Evolutionary conservation across 2,888 invertebrate species (phyloP).

Genomic region (Andrena minutula): DNA sequence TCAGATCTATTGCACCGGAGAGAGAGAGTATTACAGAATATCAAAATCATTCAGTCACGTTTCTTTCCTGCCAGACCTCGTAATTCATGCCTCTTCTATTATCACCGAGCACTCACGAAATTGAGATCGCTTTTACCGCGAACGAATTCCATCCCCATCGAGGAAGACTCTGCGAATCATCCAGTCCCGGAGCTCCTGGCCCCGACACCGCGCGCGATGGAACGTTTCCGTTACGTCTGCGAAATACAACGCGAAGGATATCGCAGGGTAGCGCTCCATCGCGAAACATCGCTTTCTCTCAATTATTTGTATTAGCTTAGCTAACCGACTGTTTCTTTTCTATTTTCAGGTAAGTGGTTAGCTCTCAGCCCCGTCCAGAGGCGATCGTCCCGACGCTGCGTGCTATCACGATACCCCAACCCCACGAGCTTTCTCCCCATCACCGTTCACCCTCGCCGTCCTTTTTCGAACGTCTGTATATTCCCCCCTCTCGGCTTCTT

Average conservation of each 20-base stretch:
- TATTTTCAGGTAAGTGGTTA: slow-evolving; percentile 76
- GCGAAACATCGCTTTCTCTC: slow-evolving; percentile 37
- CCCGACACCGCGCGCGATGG: background rate
- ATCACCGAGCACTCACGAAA: slow-evolving; percentile 15
- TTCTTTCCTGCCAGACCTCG: background rate
- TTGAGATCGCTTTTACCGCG: slow-evolving; percentile 10
- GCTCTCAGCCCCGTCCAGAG: slow-evolving; percentile 29
- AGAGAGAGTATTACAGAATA: no score
- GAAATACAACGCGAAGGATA: slow-evolving; percentile 21
- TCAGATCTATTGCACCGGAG: background rate
- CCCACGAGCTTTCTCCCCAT: slow-evolving; percentile 19
- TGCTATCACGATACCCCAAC: slow-evolving; percentile 44
- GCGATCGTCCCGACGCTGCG: slow-evolving; percentile 39
- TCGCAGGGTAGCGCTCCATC: slow-evolving; percentile 13
- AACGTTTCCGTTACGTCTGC: slow-evolving; percentile 28
- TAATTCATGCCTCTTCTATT: background rate
- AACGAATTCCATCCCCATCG: background rate
- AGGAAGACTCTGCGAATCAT: slow-evolving; percentile 11
- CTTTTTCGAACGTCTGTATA: slow-evolving; percentile 64
- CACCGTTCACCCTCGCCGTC: slow-evolving; percentile 39
- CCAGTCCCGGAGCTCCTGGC: background rate
- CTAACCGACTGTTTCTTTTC: slow-evolving; percentile 74
- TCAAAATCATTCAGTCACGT: background rate
- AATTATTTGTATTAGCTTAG: slow-evolving; percentile 75
- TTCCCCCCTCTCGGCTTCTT: slow-evolving; percentile 58